Evolutionary conservation across 2,888 invertebrate genomes (phyloP).

Genomic region (Quadriops clusia): DNA sequence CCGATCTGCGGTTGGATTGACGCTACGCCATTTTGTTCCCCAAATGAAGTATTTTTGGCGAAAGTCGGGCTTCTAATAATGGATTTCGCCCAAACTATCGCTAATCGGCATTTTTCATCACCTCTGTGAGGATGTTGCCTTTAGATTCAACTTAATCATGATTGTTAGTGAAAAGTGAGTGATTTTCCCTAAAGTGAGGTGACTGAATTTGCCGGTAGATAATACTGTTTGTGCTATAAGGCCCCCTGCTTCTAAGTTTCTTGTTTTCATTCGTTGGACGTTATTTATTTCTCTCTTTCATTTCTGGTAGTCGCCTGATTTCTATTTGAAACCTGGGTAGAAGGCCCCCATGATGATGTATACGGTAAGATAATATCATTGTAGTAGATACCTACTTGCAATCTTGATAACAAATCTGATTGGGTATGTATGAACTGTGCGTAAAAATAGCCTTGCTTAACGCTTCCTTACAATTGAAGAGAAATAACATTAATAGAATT

Average conservation of each 20-base stretch:
- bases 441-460: constrained; percentile 12
- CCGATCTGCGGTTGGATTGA: constrained; percentile 17
- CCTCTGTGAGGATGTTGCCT: too few species aligned
- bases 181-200: too few species aligned
- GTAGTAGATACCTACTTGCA: too few species aligned
- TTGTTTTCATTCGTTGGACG: constrained; percentile 5
- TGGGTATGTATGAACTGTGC: constrained; percentile 1
- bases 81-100: too few species aligned
- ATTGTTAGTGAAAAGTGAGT: constrained; percentile 8
- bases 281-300: constrained; percentile 10
- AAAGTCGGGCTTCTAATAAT: too few species aligned
- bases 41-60: constrained; percentile 13
- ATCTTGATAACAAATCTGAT: constrained; percentile 1
- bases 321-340: constrained; percentile 6
- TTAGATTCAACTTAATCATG: constrained; percentile 1
- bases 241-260: too few species aligned
- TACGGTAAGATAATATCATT: constrained; percentile 25
- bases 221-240: constrained; percentile 8
- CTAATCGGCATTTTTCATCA: too few species aligned
- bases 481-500: too few species aligned
- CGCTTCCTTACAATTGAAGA: too few species aligned
- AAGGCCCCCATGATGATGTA: constrained; percentile 28
- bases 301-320: constrained; percentile 10
- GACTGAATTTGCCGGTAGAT: constrained; percentile 11
- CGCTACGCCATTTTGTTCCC: constrained; percentile 30